phyloP scores from a whole-genome alignment of 2,113 vertebrate genomes.

The Leptobrachium ailaonicum region DNA sequence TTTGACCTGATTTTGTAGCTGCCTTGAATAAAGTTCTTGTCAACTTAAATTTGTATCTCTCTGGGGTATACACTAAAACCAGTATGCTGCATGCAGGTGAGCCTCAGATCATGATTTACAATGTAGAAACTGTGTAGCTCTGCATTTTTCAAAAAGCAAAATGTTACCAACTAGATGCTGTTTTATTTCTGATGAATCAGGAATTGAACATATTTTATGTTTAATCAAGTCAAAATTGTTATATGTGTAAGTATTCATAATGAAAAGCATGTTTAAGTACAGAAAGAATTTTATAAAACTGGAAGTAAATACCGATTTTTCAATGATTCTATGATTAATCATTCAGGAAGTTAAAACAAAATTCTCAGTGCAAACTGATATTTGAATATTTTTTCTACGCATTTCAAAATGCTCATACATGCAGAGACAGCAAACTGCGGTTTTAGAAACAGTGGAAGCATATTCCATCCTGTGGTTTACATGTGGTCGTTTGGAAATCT shows the following conservation, averaged over 20 bases:
- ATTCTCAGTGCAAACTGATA: no score
- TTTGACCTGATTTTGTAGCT: neutral
- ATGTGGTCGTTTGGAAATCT: no score
- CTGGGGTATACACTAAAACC: neutral
- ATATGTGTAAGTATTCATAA: neutral
- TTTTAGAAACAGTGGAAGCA: no score
- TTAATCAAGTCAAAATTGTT: neutral
- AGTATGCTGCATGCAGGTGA: conserved; percentile 3
- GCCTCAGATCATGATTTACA: conserved; percentile 1
- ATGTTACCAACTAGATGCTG: neutral
- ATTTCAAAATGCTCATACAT: no score
- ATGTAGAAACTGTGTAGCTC: neutral
- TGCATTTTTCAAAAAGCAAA: conserved; percentile 3
- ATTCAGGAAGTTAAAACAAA: no score
- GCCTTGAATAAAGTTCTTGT: neutral
- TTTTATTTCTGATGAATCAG: conserved; percentile 9
- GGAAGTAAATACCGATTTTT: no score
- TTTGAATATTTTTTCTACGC: no score
- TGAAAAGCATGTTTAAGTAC: neutral
- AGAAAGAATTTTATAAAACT: no score
- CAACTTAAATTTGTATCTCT: conserved; percentile 9
- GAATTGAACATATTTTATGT: neutral
- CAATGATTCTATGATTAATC: no score
- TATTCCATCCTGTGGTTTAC: no score
- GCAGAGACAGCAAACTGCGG: no score